Conservation (phyloP, 2,113 vertebrate genomes). For the Caloenas nicobarica region DNA sequence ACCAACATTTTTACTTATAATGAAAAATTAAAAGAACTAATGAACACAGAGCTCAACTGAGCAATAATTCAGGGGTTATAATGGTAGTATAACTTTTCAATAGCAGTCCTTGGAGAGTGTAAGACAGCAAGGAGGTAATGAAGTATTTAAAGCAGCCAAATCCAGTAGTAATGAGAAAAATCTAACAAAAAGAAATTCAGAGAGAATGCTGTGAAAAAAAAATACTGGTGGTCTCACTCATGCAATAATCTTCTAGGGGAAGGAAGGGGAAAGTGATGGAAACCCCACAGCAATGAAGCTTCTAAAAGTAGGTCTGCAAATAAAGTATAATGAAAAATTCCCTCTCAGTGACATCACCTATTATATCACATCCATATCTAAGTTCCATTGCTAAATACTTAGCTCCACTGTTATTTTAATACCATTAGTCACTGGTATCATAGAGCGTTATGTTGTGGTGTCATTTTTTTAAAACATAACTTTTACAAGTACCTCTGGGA, state of each 20-base stretch:
- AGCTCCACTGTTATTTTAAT: not conserved
- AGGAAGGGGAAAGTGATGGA: not conserved
- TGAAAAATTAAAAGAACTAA: not conserved
- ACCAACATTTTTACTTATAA: not conserved
- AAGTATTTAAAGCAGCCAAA: constrained; percentile 10
- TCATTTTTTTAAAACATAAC: not conserved
- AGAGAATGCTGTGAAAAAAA: not conserved
- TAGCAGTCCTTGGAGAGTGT: not conserved
- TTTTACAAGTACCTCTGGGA: not conserved
- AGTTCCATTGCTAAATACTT: not conserved
- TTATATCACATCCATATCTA: not conserved
- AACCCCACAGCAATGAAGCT: not conserved
- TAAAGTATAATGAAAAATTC: not conserved
- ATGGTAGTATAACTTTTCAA: not conserved
- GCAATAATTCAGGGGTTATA: not conserved
- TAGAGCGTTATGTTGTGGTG: not conserved
- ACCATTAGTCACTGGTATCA: not conserved
- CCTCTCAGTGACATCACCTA: not conserved
- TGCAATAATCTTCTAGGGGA: not conserved
- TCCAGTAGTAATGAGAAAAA: constrained; percentile 9
- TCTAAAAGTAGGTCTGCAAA: not conserved
- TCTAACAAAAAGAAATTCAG: not conserved
- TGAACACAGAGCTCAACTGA: not conserved
- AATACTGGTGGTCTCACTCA: not conserved
- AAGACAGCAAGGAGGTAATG: not conserved